Base-by-base conservation (phyloP, 2,888 invertebrate genomes). In the Altica lythri region DNA sequence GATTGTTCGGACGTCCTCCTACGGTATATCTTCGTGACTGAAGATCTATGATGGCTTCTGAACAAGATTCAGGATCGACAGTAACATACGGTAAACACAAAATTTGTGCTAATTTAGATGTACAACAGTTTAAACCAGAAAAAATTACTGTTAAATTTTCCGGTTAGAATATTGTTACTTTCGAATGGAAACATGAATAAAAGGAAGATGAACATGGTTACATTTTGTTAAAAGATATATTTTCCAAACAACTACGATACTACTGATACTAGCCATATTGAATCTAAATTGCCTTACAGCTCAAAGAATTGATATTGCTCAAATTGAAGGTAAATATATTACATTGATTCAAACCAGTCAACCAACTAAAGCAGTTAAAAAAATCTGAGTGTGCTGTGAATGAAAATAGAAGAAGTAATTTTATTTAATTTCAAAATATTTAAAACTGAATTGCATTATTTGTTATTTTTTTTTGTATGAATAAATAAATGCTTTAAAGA, bases 151-250 rank as follows among this genome's bases (percentile, higher is more conserved):
- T 92, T 12, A 90, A 89, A 73, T 80, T 59, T 71, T 80, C 86
- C 0, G 52, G 46, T 13, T 89, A 89, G 5, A 70, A 85, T 59
- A 81, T 80, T 50, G 81, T 92, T 16, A 81, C 85, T 43, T n/a
- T n/a, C n/a, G n/a, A n/a, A n/a, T n/a, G n/a, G n/a, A n/a, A n/a
- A n/a, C n/a, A n/a, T n/a, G n/a, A n/a, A n/a, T n/a, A n/a, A n/a
- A n/a, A n/a, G n/a, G n/a, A n/a, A n/a, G n/a, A n/a, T n/a, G n/a
- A n/a, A n/a, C n/a, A n/a, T n/a, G n/a, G n/a, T n/a, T n/a, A 51
- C 88, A 90, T 62, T 90, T 91, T 66, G 83, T 86, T 56, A 80
- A 91, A 22, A 81, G 86, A 53, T 92, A 90, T 70, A 71, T 83
- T 38, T 70, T 91, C 92, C 92, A 0, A 83, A 86, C 64, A 88